Conservation (phyloP, 2,113 vertebrate species). For the Callithrix jacchus region DNA sequence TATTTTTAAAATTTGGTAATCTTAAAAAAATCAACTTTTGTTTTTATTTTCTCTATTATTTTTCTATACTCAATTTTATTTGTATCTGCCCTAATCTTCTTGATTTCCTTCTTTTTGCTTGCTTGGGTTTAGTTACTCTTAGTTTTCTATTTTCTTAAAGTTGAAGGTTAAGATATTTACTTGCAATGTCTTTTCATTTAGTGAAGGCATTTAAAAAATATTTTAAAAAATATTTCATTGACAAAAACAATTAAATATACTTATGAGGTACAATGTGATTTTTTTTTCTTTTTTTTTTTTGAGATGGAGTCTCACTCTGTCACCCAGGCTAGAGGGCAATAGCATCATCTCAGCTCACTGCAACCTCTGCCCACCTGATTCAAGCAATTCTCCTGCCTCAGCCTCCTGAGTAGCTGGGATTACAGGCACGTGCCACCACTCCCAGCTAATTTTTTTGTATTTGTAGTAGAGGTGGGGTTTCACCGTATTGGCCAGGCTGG, state of each 20-base stretch:
- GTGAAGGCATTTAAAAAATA: neutral
- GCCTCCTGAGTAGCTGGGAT: too few relatives aligned
- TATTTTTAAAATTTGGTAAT: neutral
- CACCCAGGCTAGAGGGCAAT: too few relatives aligned
- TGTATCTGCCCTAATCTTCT: neutral
- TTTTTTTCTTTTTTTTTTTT: too few relatives aligned
- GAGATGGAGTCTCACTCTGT: too few relatives aligned
- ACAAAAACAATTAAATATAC: neutral
- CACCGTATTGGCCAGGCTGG: too few relatives aligned
- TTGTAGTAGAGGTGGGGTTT: too few relatives aligned
- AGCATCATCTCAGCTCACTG: too few relatives aligned
- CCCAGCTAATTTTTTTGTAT: too few relatives aligned
- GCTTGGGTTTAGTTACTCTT: neutral
- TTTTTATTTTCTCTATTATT: neutral
- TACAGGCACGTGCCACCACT: too few relatives aligned
- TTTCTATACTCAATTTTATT: neutral
- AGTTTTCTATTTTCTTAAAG: neutral
- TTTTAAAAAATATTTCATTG: neutral
- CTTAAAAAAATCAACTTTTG: neutral
- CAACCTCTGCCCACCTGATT: too few relatives aligned
- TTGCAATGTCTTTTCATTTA: neutral
- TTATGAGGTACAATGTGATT: neutral
- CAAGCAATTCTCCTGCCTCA: too few relatives aligned
- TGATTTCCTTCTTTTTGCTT: neutral
- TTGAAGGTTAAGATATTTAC: neutral